phyloP scores from a whole-genome alignment of 2,888 invertebrate genomes.

The Zaprionus bogoriensis region DNA sequence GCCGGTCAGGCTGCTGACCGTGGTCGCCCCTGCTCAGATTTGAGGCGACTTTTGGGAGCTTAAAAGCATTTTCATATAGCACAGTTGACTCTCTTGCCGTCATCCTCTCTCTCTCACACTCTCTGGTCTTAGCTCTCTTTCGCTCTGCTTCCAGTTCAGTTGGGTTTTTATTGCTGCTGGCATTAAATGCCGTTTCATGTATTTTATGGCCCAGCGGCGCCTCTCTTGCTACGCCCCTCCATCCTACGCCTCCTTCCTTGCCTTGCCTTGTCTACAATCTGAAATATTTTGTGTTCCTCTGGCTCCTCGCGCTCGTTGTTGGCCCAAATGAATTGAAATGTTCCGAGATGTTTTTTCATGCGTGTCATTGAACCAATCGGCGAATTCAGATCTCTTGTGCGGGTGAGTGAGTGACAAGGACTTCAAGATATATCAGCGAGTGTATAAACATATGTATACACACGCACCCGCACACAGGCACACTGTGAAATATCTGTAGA shows the following conservation, averaged over 20 bases:
- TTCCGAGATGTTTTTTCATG: slow-evolving; percentile 23
- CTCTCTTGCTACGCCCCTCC: no score
- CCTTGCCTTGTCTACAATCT: slow-evolving; percentile 55
- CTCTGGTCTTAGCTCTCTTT: no score
- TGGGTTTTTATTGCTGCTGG: slow-evolving; percentile 48
- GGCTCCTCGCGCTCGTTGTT: no score
- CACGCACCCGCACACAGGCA: no score
- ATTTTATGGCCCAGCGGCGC: slow-evolving; percentile 63
- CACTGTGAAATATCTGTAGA: no score
- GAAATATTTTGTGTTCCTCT: slow-evolving; percentile 14
- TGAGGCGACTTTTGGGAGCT: slow-evolving; percentile 40
- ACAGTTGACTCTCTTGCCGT: neutral
- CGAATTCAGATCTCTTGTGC: slow-evolving; percentile 12
- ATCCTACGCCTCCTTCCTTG: no score
- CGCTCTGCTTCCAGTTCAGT: slow-evolving; percentile 7
- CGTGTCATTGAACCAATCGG: slow-evolving; percentile 64
- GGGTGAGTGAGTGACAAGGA: slow-evolving; percentile 34
- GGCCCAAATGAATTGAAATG: slow-evolving; percentile 39
- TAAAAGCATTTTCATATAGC: slow-evolving; percentile 18
- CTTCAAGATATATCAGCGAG: slow-evolving; percentile 19
- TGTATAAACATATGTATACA: neutral
- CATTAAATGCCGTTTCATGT: slow-evolving; percentile 54
- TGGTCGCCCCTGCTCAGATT: neutral
- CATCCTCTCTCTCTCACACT: no score
- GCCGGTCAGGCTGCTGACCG: neutral